Percentiles rank a stretch among this genome's conserved stretches.
Conservation (phyloP, 2,888 invertebrate species). For the Trachelus troglodyta region DNA sequence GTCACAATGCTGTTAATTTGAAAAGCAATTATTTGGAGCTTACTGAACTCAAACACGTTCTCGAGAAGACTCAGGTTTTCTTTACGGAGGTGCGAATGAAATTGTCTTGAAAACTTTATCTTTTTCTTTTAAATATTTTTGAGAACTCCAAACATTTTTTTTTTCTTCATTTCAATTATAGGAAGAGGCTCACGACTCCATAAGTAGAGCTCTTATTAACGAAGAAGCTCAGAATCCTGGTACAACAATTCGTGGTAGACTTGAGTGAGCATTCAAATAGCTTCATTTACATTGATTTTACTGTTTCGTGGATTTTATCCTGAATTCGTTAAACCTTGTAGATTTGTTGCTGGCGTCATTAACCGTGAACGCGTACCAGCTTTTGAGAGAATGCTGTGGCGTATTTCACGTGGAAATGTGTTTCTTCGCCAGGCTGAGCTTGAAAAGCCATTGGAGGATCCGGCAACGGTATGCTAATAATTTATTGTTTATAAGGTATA, state of each 20-base stretch:
- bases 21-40: slow-evolving; percentile 93
- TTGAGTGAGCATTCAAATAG: slow-evolving; percentile 60
- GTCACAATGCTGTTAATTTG: slow-evolving; percentile 91
- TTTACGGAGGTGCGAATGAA: slow-evolving; percentile 75
- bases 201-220: slow-evolving; percentile 71
- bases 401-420: slow-evolving; percentile 92
- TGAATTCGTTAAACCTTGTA: slow-evolving; percentile 45
- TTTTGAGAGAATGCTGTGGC: slow-evolving; percentile 94
- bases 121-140: neutral
- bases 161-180: slow-evolving; percentile 43
- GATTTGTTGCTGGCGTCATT: slow-evolving; percentile 95
- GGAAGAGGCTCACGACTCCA: slow-evolving; percentile 74
- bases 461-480: slow-evolving; percentile 75
- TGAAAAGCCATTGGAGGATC: slow-evolving; percentile 85
- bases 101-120: neutral
- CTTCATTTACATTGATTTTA: slow-evolving; percentile 1
- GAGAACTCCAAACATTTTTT: neutral
- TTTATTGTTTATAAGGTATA: neutral
- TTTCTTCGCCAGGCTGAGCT: slow-evolving; percentile 89
- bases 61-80: slow-evolving; percentile 92
- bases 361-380: slow-evolving; percentile 87
- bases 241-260: slow-evolving; percentile 57
- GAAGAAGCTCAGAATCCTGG: slow-evolving; percentile 64
- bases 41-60: slow-evolving; percentile 89
- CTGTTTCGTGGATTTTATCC: neutral